phyloP scores from a whole-genome alignment of 2,888 invertebrate species.

The Syrphus vitripennis region DNA sequence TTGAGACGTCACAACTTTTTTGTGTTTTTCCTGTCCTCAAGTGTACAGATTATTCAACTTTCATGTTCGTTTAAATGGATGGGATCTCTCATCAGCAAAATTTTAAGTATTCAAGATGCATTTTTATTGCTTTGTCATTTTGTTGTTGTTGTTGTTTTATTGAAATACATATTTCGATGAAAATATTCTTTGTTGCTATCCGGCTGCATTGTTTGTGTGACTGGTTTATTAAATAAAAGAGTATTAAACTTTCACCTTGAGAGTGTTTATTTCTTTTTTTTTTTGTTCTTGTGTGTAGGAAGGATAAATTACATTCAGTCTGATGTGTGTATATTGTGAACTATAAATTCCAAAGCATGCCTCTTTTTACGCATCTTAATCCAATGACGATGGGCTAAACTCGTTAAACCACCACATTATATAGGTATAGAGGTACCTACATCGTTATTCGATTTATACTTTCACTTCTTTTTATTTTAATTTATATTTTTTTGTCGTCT shows the following conservation, averaged over 20 bases:
- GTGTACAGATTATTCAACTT: not conserved
- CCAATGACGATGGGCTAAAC: not conserved
- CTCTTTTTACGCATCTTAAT: not conserved
- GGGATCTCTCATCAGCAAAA: not conserved
- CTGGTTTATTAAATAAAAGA: constrained; percentile 26
- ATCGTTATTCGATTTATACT: constrained; percentile 9
- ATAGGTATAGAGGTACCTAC: not conserved
- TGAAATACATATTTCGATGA: not conserved
- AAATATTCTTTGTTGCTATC: constrained; percentile 20
- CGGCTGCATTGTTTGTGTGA: not conserved
- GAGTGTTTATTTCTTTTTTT: not conserved
- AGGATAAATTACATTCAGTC: not conserved
- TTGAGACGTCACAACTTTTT: not conserved
- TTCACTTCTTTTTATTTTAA: constrained; percentile 35
- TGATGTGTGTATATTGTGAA: too few species aligned
- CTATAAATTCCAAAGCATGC: not conserved
- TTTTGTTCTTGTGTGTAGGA: not conserved
- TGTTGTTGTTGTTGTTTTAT: not conserved
- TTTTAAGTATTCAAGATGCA: constrained; percentile 2
- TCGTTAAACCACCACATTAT: not conserved
- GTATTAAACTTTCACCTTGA: constrained; percentile 52
- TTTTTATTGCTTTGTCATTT: not conserved
- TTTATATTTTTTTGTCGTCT: not conserved
- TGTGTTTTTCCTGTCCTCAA: not conserved
- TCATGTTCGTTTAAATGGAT: not conserved